These are phyloP conservation scores for Camelus bactrianus DNA, from an alignment of 2,113 vertebrate species.

Conservation along the genomic window DNA sequence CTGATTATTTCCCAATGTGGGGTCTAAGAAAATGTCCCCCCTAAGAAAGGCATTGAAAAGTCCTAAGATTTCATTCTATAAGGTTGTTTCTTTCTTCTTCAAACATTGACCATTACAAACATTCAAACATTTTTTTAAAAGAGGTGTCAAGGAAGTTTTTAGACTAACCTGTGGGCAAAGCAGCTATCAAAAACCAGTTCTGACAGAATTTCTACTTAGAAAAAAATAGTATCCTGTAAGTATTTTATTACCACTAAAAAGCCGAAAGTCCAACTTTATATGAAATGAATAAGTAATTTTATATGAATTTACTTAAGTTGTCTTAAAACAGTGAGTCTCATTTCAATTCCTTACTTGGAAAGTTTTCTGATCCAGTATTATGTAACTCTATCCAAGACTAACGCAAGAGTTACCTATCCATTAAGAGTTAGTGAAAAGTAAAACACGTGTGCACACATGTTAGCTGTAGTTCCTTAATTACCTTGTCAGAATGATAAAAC, in stretches of 20 bases:
- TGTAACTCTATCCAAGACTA: constrained; percentile 61
- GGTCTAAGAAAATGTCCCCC: constrained; percentile 12
- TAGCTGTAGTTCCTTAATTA: constrained; percentile 58
- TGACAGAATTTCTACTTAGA: constrained; percentile 19
- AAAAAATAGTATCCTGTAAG: not conserved
- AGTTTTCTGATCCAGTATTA: constrained; percentile 46
- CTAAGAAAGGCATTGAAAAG: not conserved
- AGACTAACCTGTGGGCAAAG: constrained; percentile 20
- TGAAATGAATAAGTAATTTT: constrained; percentile 42
- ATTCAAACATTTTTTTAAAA: not conserved
- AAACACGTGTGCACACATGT: not conserved
- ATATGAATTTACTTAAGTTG: not conserved
- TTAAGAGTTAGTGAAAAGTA: constrained; percentile 43
- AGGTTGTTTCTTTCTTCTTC: not conserved
- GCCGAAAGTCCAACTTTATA: not conserved
- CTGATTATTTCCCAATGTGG: not conserved
- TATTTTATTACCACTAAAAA: constrained; percentile 42
- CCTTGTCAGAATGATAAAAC: constrained; percentile 62
- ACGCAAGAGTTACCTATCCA: constrained; percentile 46
- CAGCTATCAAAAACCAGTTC: constrained; percentile 39
- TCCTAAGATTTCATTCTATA: constrained; percentile 22
- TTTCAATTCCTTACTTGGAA: constrained; percentile 29
- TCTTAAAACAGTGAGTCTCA: constrained; percentile 43
- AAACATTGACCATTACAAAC: not conserved
- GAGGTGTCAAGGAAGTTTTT: constrained; percentile 15